phyloP scores from a whole-genome alignment of 2,113 vertebrate species.

The Phalacrocorax carbo region DNA sequence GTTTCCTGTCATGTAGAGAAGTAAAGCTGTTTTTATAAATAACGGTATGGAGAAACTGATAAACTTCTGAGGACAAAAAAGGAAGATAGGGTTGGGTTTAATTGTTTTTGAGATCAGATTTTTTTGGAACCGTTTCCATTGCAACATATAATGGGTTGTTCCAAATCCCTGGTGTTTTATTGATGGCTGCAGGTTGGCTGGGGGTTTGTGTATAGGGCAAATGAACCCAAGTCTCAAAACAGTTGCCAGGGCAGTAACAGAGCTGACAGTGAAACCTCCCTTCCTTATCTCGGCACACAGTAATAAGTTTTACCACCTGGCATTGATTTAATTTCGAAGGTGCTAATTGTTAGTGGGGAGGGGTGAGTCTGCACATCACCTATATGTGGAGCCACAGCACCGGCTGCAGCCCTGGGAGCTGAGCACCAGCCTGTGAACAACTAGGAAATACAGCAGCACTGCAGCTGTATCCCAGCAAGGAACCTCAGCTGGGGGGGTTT shows the following conservation, averaged over 20 bases:
- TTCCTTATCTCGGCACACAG: neutral
- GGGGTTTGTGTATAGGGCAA: neutral
- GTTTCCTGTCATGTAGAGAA: neutral
- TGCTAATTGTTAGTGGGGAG: neutral
- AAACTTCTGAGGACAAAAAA: neutral
- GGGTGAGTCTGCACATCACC: neutral
- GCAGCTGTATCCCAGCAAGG: neutral
- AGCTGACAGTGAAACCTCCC: neutral
- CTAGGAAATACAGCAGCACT: neutral
- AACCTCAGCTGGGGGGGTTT: neutral
- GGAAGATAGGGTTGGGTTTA: neutral
- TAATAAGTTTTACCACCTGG: neutral
- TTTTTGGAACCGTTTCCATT: neutral
- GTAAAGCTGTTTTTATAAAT: neutral
- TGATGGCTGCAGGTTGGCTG: neutral
- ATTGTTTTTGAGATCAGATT: neutral
- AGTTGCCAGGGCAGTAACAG: neutral
- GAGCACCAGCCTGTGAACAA: neutral
- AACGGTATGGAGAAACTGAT: neutral
- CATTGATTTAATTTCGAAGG: neutral
- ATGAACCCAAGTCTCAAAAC: fast-evolving
- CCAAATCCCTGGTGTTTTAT: neutral
- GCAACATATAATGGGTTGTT: fast-evolving
- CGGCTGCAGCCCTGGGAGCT: neutral
- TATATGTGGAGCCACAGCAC: neutral